Evolutionary conservation across 2,797 vertebrate species (phyloP), one percentile per base, ranked within the genome.

Genomic region (Danio aesculapii): DNA sequence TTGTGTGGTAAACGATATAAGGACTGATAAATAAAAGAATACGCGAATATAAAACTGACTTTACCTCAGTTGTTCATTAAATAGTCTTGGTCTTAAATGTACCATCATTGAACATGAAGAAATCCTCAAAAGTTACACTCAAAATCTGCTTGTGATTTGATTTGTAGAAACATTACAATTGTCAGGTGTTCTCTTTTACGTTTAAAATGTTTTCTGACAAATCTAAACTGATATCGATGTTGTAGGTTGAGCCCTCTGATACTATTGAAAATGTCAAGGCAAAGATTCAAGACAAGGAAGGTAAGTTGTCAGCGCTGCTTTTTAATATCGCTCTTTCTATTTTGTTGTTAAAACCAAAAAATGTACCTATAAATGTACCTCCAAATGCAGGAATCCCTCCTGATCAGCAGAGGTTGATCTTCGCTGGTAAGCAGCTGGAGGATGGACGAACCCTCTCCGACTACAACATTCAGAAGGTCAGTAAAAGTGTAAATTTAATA

Each of bases 391-490:
- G 98, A 73, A 99, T 99, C 89, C 98, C 98, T 90, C 97, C 97
- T 64, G 77, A 80, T 46, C 77, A 80, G 50, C 77, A 80, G 77
- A 72, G 77, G 10, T 57, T 80, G 77, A 99, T 99, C 90, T 99
- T 98, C 39, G 98, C 97, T 79, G 98, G 98, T 0, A 99, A 99
- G 91, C 97, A 98, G 88, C 91, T 99, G 74, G 97, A 99, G 86
- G 98, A 99, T 89, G 98, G 97, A 55, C 96, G 97, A 17, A 99
- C 77, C 41, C 59, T 80, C 30, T 80, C 77, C 55, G 77, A 80
- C 41, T 80, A 80, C 69, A 80, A 80, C 75, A 98, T 99, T 88
- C 97, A 99, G 85, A 99, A 99, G 94, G 98, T 98, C 85, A 90
- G 86, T 58, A 10, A 39, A 39, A 49, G 8, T 9, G 1, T 12